Conservation (phyloP, 2,113 vertebrate genomes). For the Notothenia rossii region DNA sequence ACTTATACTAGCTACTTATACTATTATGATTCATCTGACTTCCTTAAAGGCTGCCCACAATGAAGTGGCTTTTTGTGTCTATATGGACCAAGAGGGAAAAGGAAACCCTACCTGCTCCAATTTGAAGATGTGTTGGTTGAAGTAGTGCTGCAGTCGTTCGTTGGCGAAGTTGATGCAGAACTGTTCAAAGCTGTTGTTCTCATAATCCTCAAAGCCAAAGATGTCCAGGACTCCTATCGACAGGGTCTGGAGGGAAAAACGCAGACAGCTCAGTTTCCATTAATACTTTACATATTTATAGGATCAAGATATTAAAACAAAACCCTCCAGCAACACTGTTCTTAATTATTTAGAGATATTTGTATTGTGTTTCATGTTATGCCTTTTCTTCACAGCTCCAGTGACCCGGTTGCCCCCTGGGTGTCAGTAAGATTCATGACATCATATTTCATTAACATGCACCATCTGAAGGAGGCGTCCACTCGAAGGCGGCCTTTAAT, state of each 20-base stretch:
- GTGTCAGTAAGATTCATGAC: conserved; percentile 38
- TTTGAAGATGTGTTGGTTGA: conserved; percentile 98
- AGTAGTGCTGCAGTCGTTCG: conserved; percentile 96
- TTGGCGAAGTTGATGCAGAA: conserved; percentile 99
- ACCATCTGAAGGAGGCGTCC: conserved; percentile 38
- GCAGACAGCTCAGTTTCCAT: not conserved
- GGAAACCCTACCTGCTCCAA: conserved; percentile 89
- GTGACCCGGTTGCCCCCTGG: not conserved
- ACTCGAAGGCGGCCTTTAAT: conserved; percentile 45
- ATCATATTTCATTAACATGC: conserved; percentile 41
- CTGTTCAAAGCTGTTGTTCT: conserved; percentile 98
- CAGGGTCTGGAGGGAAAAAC: conserved; percentile 84
- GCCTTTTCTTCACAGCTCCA: not conserved
- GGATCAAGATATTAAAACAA: not conserved
- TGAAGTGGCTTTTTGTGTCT: too few relatives aligned
- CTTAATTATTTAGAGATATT: conserved; percentile 6
- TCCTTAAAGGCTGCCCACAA: too few relatives aligned
- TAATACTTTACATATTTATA: not conserved
- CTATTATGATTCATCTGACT: too few relatives aligned
- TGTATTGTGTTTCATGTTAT: conserved; percentile 1
- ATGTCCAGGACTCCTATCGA: conserved; percentile 98
- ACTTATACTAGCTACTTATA: too few relatives aligned
- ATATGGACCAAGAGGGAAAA: too few relatives aligned
- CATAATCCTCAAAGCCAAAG: conserved; percentile 98
- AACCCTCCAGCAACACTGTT: not conserved